Evolutionary conservation across 1,140 invertebrate species (phyloP).

Genomic region (Sarcophaga peregrina): DNA sequence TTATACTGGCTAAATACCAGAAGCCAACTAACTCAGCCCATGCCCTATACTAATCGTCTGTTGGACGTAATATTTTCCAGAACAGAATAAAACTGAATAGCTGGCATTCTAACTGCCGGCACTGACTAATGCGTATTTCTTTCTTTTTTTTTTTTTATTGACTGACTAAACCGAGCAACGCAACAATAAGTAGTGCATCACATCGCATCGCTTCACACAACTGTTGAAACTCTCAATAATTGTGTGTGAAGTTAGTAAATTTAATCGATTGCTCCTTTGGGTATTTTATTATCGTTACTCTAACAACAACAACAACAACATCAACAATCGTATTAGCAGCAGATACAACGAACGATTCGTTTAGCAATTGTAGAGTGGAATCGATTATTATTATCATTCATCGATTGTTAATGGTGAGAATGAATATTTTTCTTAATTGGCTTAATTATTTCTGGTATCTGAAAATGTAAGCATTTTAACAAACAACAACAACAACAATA

Average conservation of each 20-base stretch:
- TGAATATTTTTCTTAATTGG: slow-evolving; percentile 39
- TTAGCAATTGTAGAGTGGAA: slow-evolving; percentile 17
- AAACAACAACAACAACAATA: too few relatives aligned
- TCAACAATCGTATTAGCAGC: neutral
- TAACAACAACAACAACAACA: neutral
- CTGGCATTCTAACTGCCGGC: neutral
- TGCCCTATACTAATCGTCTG: too few relatives aligned
- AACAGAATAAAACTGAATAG: neutral
- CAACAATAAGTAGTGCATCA: too few relatives aligned
- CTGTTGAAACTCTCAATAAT: slow-evolving; percentile 29
- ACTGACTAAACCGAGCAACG: neutral
- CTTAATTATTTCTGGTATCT: slow-evolving; percentile 40
- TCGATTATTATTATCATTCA: slow-evolving; percentile 27
- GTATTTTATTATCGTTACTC: slow-evolving; percentile 27
- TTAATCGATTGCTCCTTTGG: slow-evolving; percentile 41
- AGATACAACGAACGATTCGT: too few relatives aligned
- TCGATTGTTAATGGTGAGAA: slow-evolving; percentile 26
- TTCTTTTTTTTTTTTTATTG: neutral
- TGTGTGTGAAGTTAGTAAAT: slow-evolving; percentile 42
- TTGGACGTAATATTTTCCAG: neutral
- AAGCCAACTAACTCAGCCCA: too few relatives aligned
- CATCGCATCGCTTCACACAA: neutral
- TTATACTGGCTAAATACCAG: neutral
- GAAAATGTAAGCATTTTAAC: neutral
- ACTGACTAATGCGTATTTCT: neutral